Percentiles rank a stretch among this genome's conserved stretches.
These are phyloP conservation scores for Arothron firmamentum DNA, from an alignment of 2,113 vertebrate genomes.

Conservation along the genomic window DNA sequence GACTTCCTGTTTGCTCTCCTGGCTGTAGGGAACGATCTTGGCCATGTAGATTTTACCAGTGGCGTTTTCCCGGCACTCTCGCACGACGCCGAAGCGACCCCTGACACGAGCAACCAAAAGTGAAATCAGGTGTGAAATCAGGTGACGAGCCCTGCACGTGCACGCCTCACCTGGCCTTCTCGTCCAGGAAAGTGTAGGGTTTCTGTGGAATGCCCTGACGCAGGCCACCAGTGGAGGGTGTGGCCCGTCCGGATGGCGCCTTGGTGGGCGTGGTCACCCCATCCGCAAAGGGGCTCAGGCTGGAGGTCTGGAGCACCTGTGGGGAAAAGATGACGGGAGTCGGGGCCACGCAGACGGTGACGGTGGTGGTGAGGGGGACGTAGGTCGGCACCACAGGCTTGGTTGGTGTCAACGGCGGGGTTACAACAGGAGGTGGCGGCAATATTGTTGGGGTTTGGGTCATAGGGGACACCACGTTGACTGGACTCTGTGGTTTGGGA, in stretches of 20 bases:
- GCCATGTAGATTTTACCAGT: constrained; percentile 89
- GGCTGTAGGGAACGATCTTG: constrained; percentile 88
- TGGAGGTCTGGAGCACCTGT: constrained; percentile 69
- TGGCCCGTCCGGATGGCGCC: constrained; percentile 45
- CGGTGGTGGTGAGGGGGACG: constrained; percentile 36
- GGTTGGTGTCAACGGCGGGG: constrained; percentile 48
- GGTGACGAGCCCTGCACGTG: neutral
- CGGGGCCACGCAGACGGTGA: constrained; percentile 39
- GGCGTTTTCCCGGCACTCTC: constrained; percentile 87
- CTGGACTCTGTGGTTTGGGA: constrained; percentile 70
- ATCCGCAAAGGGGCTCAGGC: constrained; percentile 69
- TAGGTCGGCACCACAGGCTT: constrained; percentile 62
- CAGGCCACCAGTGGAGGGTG: constrained; percentile 62
- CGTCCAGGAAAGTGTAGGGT: constrained; percentile 93
- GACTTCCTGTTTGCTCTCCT: constrained; percentile 79
- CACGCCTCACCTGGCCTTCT: constrained; percentile 84
- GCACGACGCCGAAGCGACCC: constrained; percentile 88
- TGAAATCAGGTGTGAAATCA: neutral
- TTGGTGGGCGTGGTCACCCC: constrained; percentile 49
- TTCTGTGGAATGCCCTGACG: constrained; percentile 90
- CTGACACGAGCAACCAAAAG: constrained; percentile 55
- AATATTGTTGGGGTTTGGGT: constrained; percentile 52
- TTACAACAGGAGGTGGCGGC: constrained; percentile 33
- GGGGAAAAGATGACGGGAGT: constrained; percentile 51
- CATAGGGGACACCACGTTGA: constrained; percentile 70